Evolutionary conservation across 1,140 invertebrate species (phyloP), one percentile per base, ranked within the genome.

Genomic region (Drosophila asahinai): DNA sequence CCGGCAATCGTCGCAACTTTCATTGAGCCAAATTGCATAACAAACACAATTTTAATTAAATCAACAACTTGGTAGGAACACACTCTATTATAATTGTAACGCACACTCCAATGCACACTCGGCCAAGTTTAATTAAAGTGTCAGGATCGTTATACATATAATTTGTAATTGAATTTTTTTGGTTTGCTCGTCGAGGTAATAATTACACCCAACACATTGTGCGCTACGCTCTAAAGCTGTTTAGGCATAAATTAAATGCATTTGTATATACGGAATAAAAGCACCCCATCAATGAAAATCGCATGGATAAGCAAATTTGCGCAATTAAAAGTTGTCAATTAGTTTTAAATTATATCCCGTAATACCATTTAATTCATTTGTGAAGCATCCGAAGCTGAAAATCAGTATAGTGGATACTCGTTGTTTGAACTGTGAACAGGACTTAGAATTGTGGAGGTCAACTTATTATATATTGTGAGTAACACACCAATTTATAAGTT

Each of bases 241-340:
- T 83, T 84, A 84, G 81, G 54, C 65, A 70, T 47, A 71, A 82
- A 82, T 79, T 79, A 86, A 82, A 71, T 82, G 70, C 59, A 86
- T 86, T 86, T 82, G 75, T 65, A 75, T 79, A 76, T 75, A 75
- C 42, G 67, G 27, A 15, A 60, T 54, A 49, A 72, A 72, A 33
- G 38, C 36, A 47, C 38, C 33, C 43, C 19, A 36, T 38, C 48
- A 57, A 72, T 51, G 19, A 22, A 27, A 48, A 27, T 42, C 36
- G 66, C 63, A 47, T 57, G 64, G 49, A 45, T 63, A 51, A 19
- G n/a, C 67, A 43, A 43, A 58, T 72, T 61, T 38, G 30, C 15
- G 43, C 40, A 73, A 74, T 73, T 74, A 51, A 74, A 73, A 52
- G 55, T 51, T 60, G 68, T 61, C 70, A 74, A 74, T 74, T 68